phyloP scores from a whole-genome alignment of 2,888 invertebrate species.

The Stramonita haemastoma region DNA sequence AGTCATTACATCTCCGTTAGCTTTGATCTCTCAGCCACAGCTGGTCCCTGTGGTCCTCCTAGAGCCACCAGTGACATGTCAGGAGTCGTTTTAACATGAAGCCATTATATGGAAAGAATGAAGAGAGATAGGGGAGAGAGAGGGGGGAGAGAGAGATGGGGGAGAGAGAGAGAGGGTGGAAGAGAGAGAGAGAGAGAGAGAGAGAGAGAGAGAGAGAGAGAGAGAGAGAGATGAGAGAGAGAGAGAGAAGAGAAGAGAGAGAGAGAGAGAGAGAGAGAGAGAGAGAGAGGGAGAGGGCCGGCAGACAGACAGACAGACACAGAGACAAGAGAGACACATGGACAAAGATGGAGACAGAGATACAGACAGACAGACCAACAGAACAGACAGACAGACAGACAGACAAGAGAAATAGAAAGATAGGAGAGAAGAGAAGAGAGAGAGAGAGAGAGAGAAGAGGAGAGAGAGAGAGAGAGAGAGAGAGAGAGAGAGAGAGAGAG shows the following conservation, averaged over 20 bases:
- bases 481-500: no score
- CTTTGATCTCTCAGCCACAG: background rate
- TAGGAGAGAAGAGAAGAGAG: slow-evolving; percentile 11
- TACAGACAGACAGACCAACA: background rate
- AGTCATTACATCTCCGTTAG: background rate
- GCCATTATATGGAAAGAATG: no score
- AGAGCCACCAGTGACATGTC: background rate
- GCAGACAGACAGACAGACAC: slow-evolving; percentile 42
- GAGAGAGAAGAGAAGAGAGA: background rate
- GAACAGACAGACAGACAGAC: slow-evolving; percentile 40
- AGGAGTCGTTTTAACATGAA: background rate
- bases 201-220: no score
- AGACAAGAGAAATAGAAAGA: slow-evolving; percentile 39
- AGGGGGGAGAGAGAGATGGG: background rate
- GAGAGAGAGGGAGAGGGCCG: background rate
- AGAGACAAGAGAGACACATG: background rate
- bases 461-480: slow-evolving; percentile 40
- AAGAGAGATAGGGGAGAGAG: background rate
- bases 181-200: background rate
- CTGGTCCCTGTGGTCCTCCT: slow-evolving; percentile 1
- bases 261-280: background rate
- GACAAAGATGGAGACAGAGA: background rate
- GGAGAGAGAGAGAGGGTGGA: background rate
- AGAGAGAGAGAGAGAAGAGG: background rate
- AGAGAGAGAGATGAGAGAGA: no score